Evolutionary conservation across 2,888 invertebrate genomes (phyloP), one percentile per base, ranked within the genome.

Genomic region (Eristalis pertinax): DNA sequence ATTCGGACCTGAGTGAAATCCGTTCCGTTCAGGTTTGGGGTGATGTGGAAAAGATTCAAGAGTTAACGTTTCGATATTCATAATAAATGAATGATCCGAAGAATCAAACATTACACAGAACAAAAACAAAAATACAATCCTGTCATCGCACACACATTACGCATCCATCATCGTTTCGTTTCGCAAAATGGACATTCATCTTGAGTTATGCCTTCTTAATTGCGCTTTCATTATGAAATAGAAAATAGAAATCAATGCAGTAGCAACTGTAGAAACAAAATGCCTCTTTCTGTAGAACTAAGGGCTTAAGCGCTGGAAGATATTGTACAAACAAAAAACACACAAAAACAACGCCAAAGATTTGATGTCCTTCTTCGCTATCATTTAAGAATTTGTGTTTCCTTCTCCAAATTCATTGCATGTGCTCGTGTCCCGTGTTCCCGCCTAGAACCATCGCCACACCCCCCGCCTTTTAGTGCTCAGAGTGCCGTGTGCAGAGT

Each of bases 21-120:
- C 88, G 91, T 85, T 90, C 92, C 62, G 86, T 93, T 32, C 93
- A 93, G 89, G 90, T 93, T 62, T 93, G 93, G 92, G 93, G 92
- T 70, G 93, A 93, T 90, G 91, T 93, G 26, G 89, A 91, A 83
- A 92, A 91, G 89, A 90, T 93, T 41, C 90, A 90, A 38, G 90
- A 91, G 79, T 88, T 93, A 88, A 89, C 91, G 58, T 90, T 93
- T 89, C 89, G 84, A 64, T 90, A 89, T 76, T 79, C 89, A 50
- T 89, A 88, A 88, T 83, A 69, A 76, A 19, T 69, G 22, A 67
- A 75, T 32, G 32, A 29, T 78, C 50, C 8, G 8, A 80, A 84
- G 24, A 67, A 82, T 70, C 26, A 78, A 15, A 62, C 38, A 35
- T n/a, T n/a, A n/a, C n/a, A n/a, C n/a, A n/a, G n/a, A n/a, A n/a